Evolutionary conservation across 2,888 invertebrate genomes (phyloP).

Genomic region (Macrophya annulata): DNA sequence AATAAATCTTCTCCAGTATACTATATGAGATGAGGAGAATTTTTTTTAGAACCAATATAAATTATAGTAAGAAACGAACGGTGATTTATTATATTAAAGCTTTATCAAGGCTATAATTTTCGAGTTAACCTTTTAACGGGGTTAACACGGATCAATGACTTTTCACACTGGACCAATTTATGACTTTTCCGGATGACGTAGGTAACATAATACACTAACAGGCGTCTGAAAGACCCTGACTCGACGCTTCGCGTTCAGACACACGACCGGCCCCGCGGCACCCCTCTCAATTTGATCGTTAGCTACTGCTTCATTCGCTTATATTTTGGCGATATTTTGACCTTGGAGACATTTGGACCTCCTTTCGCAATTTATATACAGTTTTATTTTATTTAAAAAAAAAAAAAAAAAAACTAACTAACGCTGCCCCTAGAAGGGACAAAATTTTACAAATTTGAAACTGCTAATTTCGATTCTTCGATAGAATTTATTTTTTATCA

Average conservation of each 20-base stretch:
- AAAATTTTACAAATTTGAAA: not conserved
- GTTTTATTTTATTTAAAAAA: not conserved
- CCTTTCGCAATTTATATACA: not conserved
- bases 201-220: constrained; percentile 46
- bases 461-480: not conserved
- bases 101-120: constrained; percentile 19
- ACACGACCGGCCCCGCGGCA: constrained; percentile 40
- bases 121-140: constrained; percentile 50
- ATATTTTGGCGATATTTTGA: constrained; percentile 16
- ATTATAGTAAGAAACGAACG: not conserved
- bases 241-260: constrained; percentile 17
- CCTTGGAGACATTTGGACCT: not conserved
- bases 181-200: constrained; percentile 55
- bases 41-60: not conserved
- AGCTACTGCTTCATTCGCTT: constrained; percentile 39
- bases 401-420: not conserved
- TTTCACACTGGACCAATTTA: constrained; percentile 54
- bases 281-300: constrained; percentile 47
- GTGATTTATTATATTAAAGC: not conserved
- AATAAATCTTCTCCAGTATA: not conserved
- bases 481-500: not conserved
- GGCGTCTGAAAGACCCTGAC: constrained; percentile 53
- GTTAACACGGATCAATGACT: constrained; percentile 50
- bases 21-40: not conserved
- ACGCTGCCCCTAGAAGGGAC: not conserved